These are phyloP conservation scores for Hoplodrina ambigua DNA, from an alignment of 2,888 invertebrate genomes.

Conservation along the genomic window DNA sequence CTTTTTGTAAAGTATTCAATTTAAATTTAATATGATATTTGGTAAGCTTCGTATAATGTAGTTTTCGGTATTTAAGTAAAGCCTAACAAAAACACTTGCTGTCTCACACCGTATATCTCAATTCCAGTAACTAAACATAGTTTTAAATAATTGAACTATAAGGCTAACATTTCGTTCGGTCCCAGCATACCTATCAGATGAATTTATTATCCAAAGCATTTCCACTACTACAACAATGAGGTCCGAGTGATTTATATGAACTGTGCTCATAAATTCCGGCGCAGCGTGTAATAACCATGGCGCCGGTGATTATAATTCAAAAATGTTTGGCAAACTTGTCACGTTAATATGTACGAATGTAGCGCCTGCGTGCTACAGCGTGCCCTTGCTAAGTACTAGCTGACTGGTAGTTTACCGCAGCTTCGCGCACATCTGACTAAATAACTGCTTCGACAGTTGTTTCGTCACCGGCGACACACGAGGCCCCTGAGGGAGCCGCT, in stretches of 20 bases:
- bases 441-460: too few relatives aligned
- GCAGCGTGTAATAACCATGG: slow-evolving; percentile 23
- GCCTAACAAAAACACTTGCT: neutral
- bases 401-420: too few relatives aligned
- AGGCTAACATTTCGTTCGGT: neutral
- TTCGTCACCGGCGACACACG: too few relatives aligned
- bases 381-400: too few relatives aligned
- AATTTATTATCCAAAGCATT: neutral
- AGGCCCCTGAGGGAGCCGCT: too few relatives aligned
- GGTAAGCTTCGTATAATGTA: neutral
- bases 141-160: neutral
- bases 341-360: neutral
- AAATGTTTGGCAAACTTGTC: slow-evolving; percentile 27
- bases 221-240: slow-evolving; percentile 3
- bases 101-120: neutral
- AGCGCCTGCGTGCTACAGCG: neutral
- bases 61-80: neutral
- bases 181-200: neutral
- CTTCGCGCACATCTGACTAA: too few relatives aligned
- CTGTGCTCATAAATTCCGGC: slow-evolving; percentile 43
- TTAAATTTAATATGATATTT: neutral
- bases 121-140: neutral
- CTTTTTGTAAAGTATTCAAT: slow-evolving; percentile 4
- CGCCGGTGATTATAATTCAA: slow-evolving; percentile 34
- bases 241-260: slow-evolving; percentile 21